A percentile compares a stretch with the other conserved stretches of the same genome.
phyloP scores from a whole-genome alignment of 2,888 invertebrate species.

The Elmis aenea region DNA sequence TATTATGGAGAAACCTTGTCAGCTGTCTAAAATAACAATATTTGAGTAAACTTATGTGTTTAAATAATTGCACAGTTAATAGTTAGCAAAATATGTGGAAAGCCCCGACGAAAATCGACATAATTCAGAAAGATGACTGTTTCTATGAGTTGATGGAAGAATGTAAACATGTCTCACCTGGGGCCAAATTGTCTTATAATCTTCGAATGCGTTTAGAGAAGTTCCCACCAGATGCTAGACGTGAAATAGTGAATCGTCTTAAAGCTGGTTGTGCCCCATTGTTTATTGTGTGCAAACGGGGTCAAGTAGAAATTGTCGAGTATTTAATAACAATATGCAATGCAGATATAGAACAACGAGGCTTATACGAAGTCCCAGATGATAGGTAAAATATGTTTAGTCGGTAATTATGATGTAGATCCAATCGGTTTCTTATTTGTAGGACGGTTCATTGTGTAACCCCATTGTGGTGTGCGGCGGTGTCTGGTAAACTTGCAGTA shows the following conservation, averaged over 20 bases:
- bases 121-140: constrained; percentile 47
- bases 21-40: too few relatives aligned
- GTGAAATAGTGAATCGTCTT: constrained; percentile 62
- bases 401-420: neutral
- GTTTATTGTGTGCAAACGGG: constrained; percentile 73
- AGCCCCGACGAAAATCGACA: constrained; percentile 35
- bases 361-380: constrained; percentile 78
- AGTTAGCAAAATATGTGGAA: constrained; percentile 42
- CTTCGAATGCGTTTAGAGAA: constrained; percentile 54
- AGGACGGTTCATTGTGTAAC: constrained; percentile 75
- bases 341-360: constrained; percentile 82
- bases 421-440: too few relatives aligned
- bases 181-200: constrained; percentile 57
- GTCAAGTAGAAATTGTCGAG: constrained; percentile 78
- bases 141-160: constrained; percentile 63
- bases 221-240: constrained; percentile 56
- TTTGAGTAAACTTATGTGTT: too few relatives aligned
- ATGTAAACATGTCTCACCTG: constrained; percentile 63
- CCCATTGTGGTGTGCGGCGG: constrained; percentile 89
- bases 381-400: constrained; percentile 52
- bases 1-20: too few relatives aligned
- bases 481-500: constrained; percentile 73
- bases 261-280: constrained; percentile 77
- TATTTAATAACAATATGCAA: constrained; percentile 77
- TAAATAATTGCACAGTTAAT: too few relatives aligned